These are phyloP conservation scores for Didymodactylos carnosus DNA, from an alignment of 2,888 invertebrate species.

Conservation along the genomic window DNA sequence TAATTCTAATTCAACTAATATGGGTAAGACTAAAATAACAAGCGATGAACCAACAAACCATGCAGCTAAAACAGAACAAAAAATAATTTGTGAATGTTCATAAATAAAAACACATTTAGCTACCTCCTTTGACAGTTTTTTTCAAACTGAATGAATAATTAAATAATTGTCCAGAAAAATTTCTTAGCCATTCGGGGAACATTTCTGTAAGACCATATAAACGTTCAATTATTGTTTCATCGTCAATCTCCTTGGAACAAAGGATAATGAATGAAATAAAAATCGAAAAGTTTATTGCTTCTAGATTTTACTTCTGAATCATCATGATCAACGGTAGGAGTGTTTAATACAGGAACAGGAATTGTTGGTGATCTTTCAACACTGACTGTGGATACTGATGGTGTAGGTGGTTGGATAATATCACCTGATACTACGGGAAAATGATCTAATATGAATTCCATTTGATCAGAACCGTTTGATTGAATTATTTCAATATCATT, in stretches of 20 bases:
- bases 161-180: background rate
- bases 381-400: no score
- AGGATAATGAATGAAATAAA: background rate
- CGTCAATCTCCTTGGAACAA: conserved; percentile 15
- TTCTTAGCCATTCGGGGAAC: conserved; percentile 51
- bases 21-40: background rate
- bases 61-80: no score
- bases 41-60: background rate
- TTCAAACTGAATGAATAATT: background rate
- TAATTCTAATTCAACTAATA: background rate
- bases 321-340: background rate
- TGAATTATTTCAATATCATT: background rate
- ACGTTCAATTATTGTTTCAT: conserved; percentile 59
- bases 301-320: background rate
- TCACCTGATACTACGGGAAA: background rate
- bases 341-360: background rate
- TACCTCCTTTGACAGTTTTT: no score
- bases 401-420: no score
- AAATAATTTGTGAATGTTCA: no score
- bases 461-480: background rate
- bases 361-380: background rate
- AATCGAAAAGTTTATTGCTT: background rate
- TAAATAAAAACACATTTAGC: no score
- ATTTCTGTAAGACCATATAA: conserved; percentile 80
- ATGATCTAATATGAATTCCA: background rate